Base-by-base conservation (phyloP, 2,113 vertebrate genomes). In the Chaetops frenatus region DNA sequence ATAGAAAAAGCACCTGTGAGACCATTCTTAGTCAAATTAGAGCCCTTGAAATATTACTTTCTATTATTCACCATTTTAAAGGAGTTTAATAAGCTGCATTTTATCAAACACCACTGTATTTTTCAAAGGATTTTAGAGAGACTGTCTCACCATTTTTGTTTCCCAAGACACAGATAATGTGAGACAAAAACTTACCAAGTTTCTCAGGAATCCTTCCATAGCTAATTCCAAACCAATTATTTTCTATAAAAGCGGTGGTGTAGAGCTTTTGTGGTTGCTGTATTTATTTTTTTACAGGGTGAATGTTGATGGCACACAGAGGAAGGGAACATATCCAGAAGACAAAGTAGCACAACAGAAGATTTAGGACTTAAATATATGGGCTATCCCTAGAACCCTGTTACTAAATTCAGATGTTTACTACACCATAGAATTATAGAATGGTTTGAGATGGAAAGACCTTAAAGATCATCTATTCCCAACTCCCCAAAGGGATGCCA, bases 1-100 rank as follows among this genome's bases (percentile, higher is more conserved):
- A 45, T 10, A 82, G 81, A 94, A 91, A 87, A 92, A 77, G 50
- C 74, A 96, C 74, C 73, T 18, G 29, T 86, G 85, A 95, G 54
- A 19, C 45, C 79, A 83, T 20, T 92, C 87, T 82, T 50, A 93
- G 66, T 57, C 78, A 91, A 84, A 40, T 79, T 62, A 90, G 47
- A 90, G 71, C 42, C 27, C 72, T 77, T 77, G 58, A 91, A 91
- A 70, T 80, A 76, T 27, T 85, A 44, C 48, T 48, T 81, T 79
- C 64, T 84, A 69, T 53, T 72, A 94, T 92, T 51, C 56, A n/a
- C 7, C 33, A 44, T 88, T 90, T 90, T 17, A 85, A 74, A 88
- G 50, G 47, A 66, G 21, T 84, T 92, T 67, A 94, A 79, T 71
- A 90, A 80, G 72, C 57, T 61, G 47, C 36, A 61, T 84, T 89